A percentile compares a stretch with the other conserved stretches of the same genome.
Conservation (phyloP, 2,113 vertebrate genomes). For the Heloderma charlesbogerti region DNA sequence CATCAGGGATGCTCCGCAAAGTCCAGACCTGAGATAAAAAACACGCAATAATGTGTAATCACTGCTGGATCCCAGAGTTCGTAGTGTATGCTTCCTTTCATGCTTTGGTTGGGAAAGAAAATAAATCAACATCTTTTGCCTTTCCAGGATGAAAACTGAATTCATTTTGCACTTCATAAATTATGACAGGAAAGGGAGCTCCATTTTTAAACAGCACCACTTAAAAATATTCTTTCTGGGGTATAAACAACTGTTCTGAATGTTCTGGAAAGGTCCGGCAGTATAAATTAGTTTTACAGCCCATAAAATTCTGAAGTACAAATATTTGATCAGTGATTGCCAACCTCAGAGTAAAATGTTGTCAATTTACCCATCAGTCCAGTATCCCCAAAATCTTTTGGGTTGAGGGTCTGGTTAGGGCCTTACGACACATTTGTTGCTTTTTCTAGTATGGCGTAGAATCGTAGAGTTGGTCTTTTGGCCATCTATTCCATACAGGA, state of each 20-base stretch:
- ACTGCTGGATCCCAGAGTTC: neutral
- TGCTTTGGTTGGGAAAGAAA: neutral
- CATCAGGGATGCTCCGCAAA: neutral
- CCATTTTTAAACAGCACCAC: neutral
- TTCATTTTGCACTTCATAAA: neutral
- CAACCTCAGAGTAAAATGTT: neutral
- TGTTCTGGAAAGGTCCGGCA: constrained; percentile 40
- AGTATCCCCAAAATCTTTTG: neutral
- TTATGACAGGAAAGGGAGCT: neutral
- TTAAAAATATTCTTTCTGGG: constrained; percentile 4
- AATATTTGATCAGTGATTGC: constrained; percentile 41
- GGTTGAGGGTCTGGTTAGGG: constrained; percentile 41
- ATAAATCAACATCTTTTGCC: neutral
- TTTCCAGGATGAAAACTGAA: neutral
- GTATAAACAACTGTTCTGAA: neutral
- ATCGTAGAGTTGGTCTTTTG: neutral
- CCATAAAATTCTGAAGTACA: constrained; percentile 8
- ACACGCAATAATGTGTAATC: neutral
- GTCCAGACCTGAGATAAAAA: neutral
- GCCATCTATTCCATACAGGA: neutral
- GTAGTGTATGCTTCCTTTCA: neutral
- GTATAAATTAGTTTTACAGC: constrained; percentile 24
- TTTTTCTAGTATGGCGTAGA: neutral
- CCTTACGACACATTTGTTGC: neutral
- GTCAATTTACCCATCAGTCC: neutral